phyloP scores from a whole-genome alignment of 2,797 vertebrate species.

The Sebastes hubbsi region DNA sequence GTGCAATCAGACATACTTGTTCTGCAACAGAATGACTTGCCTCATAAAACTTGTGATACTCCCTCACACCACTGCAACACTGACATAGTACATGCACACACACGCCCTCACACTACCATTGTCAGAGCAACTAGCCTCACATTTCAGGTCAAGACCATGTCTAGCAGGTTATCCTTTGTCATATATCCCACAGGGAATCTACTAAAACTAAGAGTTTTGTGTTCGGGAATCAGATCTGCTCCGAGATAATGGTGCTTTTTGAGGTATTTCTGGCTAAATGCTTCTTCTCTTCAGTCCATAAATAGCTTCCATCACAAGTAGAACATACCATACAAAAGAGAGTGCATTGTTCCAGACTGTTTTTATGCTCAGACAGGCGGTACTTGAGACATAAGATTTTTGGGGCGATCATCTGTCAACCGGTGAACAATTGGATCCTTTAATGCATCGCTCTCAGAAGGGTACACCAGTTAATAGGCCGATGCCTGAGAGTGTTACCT shows the following conservation, averaged over 20 bases:
- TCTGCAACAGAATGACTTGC: conserved; percentile 53
- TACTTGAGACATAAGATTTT: conserved; percentile 40
- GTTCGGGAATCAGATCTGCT: conserved; percentile 55
- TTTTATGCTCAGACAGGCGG: conserved; percentile 27
- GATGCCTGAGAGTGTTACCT: conserved; percentile 24
- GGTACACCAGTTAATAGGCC: conserved; percentile 9
- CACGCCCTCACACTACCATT: not conserved
- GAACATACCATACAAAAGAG: not conserved
- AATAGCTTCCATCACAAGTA: conserved; percentile 54
- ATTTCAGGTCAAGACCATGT: not conserved
- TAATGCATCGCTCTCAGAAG: conserved; percentile 49
- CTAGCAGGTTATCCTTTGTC: not conserved
- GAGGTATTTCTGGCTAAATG: conserved; percentile 49
- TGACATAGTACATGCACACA: not conserved
- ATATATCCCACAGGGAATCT: not conserved
- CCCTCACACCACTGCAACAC: conserved; percentile 31
- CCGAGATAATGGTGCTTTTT: conserved; percentile 39
- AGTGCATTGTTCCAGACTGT: not conserved
- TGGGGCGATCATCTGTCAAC: conserved; percentile 44
- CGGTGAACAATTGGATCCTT: conserved; percentile 57
- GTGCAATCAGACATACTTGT: conserved; percentile 55
- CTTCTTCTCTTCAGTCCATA: conserved; percentile 28
- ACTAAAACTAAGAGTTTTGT: not conserved
- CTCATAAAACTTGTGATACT: conserved; percentile 49
- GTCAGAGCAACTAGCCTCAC: conserved; percentile 29